Base-by-base conservation (phyloP, 2,113 vertebrate genomes). In the Microtus ochrogaster region DNA sequence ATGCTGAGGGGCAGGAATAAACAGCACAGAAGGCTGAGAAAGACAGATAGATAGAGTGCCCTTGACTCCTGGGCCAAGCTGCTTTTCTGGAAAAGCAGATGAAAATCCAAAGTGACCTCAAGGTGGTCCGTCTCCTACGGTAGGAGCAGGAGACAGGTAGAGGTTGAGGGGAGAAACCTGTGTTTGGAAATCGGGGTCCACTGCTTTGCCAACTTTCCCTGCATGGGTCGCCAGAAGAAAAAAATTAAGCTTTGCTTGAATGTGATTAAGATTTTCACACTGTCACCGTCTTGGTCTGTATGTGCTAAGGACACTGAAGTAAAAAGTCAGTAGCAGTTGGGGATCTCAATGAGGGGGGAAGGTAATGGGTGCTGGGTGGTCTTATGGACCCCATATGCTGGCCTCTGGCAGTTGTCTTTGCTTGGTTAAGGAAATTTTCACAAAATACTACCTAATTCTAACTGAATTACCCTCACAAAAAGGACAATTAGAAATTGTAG, bases 401-500 rank as follows among this genome's bases (percentile, higher is more conserved):
- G 14, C 72, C 63, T 1, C 0, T 2, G 4, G 8, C 41, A 78
- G 84, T 24, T 36, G 13, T 84, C 92, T 87, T 55, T 55, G 72
- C 72, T 81, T 92, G 49, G 0, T 77, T 77, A 87, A 33, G 49
- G 79, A 76, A 82, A 83, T 82, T 95, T 73, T 76, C 74, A 89
- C 47, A 92, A 78, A 90, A n/a, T 28, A 24, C 90, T 55, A 86
- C 63, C 61, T 49, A 58, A 88, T 92, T 93, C 94, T 84, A 93
- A 89, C 92, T 65, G 82, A 93, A 93, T 86, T 36, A 90, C 66
- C 28, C 47, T 86, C 88, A 85, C 76, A 76, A 92, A 97, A 96
- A 96, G 74, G 97, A 96, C 92, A 89, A 92, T 96, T 93, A 97
- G 94, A 90, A 94, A 96, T 55, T 12, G 7, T 65, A 73, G 85